Conservation (phyloP, 2,113 vertebrate genomes). For the Taxidea taxus region DNA sequence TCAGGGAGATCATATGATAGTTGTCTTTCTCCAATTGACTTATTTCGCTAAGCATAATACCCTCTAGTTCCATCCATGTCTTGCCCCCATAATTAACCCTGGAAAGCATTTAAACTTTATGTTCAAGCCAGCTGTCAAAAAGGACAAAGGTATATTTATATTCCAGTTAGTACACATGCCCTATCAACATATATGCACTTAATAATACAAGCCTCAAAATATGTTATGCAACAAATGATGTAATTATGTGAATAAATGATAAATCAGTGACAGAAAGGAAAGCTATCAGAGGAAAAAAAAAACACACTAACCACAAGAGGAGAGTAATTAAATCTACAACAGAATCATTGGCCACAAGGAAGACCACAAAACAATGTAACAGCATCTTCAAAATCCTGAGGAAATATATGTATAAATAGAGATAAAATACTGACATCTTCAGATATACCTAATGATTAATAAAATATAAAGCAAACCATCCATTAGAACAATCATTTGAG, state of each 20-base stretch:
- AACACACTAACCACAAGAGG: not conserved
- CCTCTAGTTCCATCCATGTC: too few species aligned
- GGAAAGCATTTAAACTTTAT: not conserved
- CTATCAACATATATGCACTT: not conserved
- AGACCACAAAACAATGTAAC: not conserved
- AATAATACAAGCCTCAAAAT: constrained; percentile 20
- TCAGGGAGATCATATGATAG: too few species aligned
- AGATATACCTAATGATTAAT: not conserved
- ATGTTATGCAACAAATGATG: not conserved
- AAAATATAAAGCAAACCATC: not conserved
- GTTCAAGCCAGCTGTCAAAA: not conserved
- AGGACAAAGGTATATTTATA: not conserved
- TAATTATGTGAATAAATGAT: not conserved
- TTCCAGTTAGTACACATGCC: not conserved
- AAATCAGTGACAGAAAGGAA: not conserved
- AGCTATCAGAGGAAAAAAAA: not conserved
- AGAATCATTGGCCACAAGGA: not conserved
- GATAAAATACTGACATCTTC: not conserved
- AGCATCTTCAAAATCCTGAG: not conserved
- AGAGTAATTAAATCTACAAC: not conserved
- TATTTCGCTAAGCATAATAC: too few species aligned
- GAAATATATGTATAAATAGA: not conserved
- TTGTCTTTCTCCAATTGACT: too few species aligned
- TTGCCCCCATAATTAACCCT: not conserved
- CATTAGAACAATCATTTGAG: not conserved